Percentiles rank a stretch among this genome's conserved stretches.
phyloP scores from a whole-genome alignment of 1,140 invertebrate genomes.

The Drosophila ficusphila region DNA sequence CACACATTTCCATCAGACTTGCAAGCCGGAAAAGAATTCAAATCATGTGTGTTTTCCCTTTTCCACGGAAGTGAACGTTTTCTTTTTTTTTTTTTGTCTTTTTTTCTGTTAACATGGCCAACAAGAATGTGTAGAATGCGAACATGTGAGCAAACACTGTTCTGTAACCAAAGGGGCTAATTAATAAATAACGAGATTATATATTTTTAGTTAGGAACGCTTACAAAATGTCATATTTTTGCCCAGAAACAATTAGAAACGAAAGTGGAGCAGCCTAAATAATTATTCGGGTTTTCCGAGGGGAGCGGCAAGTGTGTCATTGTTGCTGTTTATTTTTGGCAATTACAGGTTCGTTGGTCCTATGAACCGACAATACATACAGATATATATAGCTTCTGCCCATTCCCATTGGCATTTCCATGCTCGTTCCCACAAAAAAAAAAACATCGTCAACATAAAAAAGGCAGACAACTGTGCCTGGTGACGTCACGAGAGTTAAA shows the following conservation, averaged over 20 bases:
- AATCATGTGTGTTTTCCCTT: conserved; percentile 2
- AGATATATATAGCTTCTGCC: not conserved
- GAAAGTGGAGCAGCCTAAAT: not conserved
- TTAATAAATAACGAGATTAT: not conserved
- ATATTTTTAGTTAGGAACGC: too few species aligned
- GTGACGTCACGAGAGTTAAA: conserved; percentile 31
- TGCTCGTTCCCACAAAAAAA: conserved; percentile 21
- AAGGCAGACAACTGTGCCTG: conserved; percentile 11
- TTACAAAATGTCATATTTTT: conserved; percentile 21
- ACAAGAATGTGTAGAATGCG: not conserved
- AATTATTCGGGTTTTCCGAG: too few species aligned
- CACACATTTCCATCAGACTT: not conserved
- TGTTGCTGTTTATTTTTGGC: conserved; percentile 61
- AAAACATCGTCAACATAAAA: conserved; percentile 26
- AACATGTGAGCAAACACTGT: not conserved
- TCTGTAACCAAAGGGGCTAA: conserved; percentile 10
- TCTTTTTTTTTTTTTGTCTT: conserved; percentile 14
- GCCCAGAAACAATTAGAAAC: not conserved
- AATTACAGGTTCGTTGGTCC: conserved; percentile 57
- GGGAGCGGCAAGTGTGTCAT: conserved; percentile 18
- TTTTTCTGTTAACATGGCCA: conserved; percentile 3
- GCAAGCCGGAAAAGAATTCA: conserved; percentile 8
- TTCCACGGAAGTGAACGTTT: conserved; percentile 31
- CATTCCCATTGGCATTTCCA: not conserved
- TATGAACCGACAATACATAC: not conserved